phyloP scores from a whole-genome alignment of 2,113 vertebrate species.

The Typhlomys cinereus region DNA sequence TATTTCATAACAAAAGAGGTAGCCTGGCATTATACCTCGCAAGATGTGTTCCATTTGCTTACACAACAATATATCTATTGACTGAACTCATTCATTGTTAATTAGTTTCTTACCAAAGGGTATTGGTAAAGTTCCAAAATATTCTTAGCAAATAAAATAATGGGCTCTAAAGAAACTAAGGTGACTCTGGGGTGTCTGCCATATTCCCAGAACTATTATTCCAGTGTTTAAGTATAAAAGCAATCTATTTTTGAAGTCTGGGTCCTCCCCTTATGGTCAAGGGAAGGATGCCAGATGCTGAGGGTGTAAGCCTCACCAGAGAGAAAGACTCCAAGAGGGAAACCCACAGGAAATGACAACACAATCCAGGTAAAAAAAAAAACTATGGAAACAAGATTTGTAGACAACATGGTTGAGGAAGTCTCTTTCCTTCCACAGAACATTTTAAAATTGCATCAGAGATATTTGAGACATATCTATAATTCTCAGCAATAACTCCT shows the following conservation, averaged over 20 bases:
- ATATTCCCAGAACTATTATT: constrained; percentile 52
- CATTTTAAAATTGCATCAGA: not conserved
- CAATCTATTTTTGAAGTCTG: constrained; percentile 27
- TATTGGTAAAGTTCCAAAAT: constrained; percentile 44
- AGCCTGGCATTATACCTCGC: constrained; percentile 7
- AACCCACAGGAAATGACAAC: not conserved
- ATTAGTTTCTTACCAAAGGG: constrained; percentile 67
- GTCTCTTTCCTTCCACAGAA: not conserved
- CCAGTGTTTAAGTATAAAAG: constrained; percentile 54
- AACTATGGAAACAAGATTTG: not conserved
- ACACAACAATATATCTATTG: constrained; percentile 53
- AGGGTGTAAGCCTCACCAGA: not conserved
- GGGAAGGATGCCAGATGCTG: not conserved
- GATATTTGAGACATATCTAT: not conserved
- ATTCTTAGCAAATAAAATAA: constrained; percentile 69
- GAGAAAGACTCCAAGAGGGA: not conserved
- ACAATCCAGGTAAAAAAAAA: not conserved
- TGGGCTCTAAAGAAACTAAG: constrained; percentile 45
- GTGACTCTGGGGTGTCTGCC: constrained; percentile 1
- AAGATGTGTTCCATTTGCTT: constrained; percentile 50
- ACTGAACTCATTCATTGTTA: constrained; percentile 71
- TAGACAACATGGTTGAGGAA: not conserved
- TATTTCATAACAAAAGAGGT: constrained; percentile 50
- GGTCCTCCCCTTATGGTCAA: not conserved
- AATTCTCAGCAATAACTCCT: not conserved